These are phyloP conservation scores for Notamacropus eugenii DNA, from an alignment of 2,797 vertebrate genomes.

Conservation along the genomic window DNA sequence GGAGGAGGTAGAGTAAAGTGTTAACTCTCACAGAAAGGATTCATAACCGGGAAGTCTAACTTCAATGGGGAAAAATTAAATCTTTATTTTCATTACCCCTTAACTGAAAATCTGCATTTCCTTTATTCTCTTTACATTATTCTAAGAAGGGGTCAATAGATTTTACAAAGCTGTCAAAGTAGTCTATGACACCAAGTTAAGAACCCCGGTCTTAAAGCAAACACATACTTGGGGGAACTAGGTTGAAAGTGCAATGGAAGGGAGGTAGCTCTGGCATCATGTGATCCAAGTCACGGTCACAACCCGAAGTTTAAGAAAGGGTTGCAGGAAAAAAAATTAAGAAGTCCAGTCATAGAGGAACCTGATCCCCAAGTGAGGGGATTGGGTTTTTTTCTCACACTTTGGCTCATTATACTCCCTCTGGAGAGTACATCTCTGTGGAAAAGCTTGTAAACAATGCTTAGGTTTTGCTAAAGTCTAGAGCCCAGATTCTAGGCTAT, in stretches of 20 bases:
- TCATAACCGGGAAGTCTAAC: not conserved
- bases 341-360: not conserved
- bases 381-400: not conserved
- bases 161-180: not conserved
- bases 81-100: not conserved
- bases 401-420: not conserved
- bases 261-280: not conserved
- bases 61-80: not conserved
- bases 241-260: not conserved
- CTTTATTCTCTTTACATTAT: not conserved
- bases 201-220: not conserved
- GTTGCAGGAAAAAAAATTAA: too few relatives aligned
- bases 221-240: not conserved
- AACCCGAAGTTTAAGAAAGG: too few relatives aligned
- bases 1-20: not conserved
- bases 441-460: not conserved
- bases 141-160: not conserved
- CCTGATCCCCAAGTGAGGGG: not conserved
- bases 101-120: not conserved
- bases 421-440: not conserved
- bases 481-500: not conserved
- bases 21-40: not conserved
- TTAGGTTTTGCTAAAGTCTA: not conserved
- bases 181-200: not conserved
- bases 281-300: not conserved